Evolutionary conservation across 2,113 vertebrate genomes (phyloP).

Genomic region (Rattus rattus): DNA sequence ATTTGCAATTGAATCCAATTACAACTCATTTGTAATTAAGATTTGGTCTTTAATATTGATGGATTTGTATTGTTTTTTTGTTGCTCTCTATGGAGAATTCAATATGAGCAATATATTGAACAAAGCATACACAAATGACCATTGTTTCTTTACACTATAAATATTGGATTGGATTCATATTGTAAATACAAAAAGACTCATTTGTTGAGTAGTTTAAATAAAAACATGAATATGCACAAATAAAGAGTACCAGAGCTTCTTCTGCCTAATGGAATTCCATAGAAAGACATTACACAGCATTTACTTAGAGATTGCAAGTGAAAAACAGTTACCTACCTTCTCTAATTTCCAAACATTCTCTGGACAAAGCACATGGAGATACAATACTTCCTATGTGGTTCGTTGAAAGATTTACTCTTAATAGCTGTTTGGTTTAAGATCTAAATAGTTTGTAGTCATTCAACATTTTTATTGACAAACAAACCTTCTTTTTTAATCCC

Average conservation of each 20-base stretch:
- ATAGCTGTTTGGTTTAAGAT: conserved; percentile 33
- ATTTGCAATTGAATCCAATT: conserved; percentile 79
- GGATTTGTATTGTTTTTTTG: conserved; percentile 73
- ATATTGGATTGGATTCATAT: conserved; percentile 47
- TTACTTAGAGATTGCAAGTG: conserved; percentile 40
- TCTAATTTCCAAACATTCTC: conserved; percentile 11
- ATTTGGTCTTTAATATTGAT: conserved; percentile 81
- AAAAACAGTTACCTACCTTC: conserved; percentile 35
- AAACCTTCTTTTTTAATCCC: not conserved
- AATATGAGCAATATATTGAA: conserved; percentile 37
- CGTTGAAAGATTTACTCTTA: conserved; percentile 29
- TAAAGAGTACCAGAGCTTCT: conserved; percentile 4
- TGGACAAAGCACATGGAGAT: conserved; percentile 25
- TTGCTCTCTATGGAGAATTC: conserved; percentile 70
- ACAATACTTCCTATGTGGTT: conserved; percentile 9
- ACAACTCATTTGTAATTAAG: conserved; percentile 74
- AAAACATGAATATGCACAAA: conserved; percentile 56
- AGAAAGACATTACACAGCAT: conserved; percentile 12
- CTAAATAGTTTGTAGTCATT: conserved; percentile 11
- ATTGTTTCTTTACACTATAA: conserved; percentile 50
- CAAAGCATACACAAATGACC: conserved; percentile 67
- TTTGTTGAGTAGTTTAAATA: conserved; percentile 59
- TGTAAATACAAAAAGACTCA: conserved; percentile 60
- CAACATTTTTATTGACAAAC: not conserved
- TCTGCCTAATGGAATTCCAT: conserved; percentile 17